Base-by-base conservation (phyloP, 2,888 invertebrate species). In the Hemithea aestivaria region DNA sequence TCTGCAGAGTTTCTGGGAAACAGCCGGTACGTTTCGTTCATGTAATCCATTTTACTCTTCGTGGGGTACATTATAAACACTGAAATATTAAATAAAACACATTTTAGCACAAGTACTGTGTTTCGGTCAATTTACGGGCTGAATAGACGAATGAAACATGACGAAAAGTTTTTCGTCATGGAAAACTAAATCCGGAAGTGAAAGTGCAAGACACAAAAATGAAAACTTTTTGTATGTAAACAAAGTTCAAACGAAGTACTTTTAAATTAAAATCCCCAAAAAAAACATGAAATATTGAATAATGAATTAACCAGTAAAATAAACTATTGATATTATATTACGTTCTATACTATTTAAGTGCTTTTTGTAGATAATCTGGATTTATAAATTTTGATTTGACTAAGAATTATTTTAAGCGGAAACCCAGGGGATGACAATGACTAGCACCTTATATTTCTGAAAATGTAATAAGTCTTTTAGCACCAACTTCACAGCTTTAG, bases 61-160 rank as follows among this genome's bases (percentile, higher is more conserved):
- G 68, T 57, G 9, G 77, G 74, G 47, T 68, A 71, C 82, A 82
- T 82, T 41, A 51, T 59, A 4, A 11, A 37, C 35, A 49, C 61
- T 65, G 61, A 50, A 62, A 61, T 49, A 42, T 39, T 11, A 59
- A 21, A 45, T 21, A 47, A 36, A 37, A 45, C 26, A 47, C 35
- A 47, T 34, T 35, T 53, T 41, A 10, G 1, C 9, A 8, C 0
- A 7, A 27, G 6, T 22, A 2, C 6, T 35, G 6, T 51, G 46
- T 48, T 44, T 52, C 48, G 39, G 48, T 51, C 46, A 60, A 39
- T 31, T 21, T 9, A 23, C 27, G n/a, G n/a, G 10, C 7, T 10
- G 8, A 20, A 24, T 7, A n/a, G 16, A 16, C 22, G 21, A 16
- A n/a, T n/a, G n/a, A n/a, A n/a, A n/a, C n/a, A n/a, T 8, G 8